Percentiles rank a stretch among this genome's conserved stretches.
Evolutionary conservation across 1,140 invertebrate genomes (phyloP).

Genomic region (Bradysia coprophila): DNA sequence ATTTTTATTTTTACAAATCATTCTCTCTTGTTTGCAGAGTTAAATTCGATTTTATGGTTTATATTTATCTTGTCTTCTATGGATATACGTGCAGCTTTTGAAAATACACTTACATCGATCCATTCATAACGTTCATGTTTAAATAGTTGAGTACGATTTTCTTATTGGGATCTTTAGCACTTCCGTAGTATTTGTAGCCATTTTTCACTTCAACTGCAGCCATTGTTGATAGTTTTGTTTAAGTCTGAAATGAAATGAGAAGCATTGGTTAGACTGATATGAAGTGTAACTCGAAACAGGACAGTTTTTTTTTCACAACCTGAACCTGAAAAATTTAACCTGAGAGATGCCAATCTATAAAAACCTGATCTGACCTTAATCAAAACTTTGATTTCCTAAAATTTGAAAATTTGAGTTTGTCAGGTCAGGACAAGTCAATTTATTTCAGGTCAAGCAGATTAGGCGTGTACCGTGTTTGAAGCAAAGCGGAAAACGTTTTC

Average conservation of each 20-base stretch:
- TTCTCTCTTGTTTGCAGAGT: no score
- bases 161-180: constrained; percentile 24
- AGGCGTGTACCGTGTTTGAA: no score
- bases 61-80: no score
- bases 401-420: no score
- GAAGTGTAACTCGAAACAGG: background rate
- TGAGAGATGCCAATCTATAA: background rate
- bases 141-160: constrained; percentile 32
- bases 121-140: constrained; percentile 34
- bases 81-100: no score
- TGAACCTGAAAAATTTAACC: background rate
- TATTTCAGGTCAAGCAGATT: no score
- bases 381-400: no score
- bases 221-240: constrained; percentile 3
- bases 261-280: background rate
- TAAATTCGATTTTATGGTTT: no score
- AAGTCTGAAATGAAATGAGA: background rate
- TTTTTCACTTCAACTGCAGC: constrained; percentile 32
- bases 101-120: constrained; percentile 32
- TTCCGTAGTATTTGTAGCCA: constrained; percentile 35
- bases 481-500: no score
- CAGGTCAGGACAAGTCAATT: no score
- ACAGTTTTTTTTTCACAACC: background rate
- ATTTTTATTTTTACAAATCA: no score
- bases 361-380: no score